Percentiles rank a stretch among this genome's conserved stretches.
These are phyloP conservation scores for Trematomus bernacchii DNA, from an alignment of 2,797 vertebrate species.

Conservation along the genomic window DNA sequence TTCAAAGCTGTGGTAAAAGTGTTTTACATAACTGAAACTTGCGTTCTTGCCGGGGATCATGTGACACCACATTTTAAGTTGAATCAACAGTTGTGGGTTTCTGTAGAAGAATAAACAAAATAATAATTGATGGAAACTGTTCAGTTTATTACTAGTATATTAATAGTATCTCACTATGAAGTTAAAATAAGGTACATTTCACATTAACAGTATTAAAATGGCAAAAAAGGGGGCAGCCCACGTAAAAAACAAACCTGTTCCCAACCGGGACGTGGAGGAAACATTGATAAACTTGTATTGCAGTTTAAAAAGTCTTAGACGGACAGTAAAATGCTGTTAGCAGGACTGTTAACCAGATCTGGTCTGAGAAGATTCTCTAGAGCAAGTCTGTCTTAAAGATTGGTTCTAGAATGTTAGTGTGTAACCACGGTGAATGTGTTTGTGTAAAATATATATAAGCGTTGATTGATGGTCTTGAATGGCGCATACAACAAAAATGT, in stretches of 20 bases:
- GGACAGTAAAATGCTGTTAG: neutral
- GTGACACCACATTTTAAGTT: neutral
- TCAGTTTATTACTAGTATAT: neutral
- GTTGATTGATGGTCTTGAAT: neutral
- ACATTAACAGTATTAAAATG: neutral
- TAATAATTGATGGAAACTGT: neutral
- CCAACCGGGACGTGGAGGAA: neutral
- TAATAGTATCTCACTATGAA: neutral
- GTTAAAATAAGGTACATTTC: neutral
- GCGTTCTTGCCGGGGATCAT: neutral
- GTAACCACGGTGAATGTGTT: neutral
- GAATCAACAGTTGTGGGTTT: neutral
- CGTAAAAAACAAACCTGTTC: slow-evolving; percentile 2
- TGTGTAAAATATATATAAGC: neutral
- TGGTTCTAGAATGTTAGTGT: neutral
- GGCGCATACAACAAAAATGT: neutral
- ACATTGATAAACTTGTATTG: too few species aligned
- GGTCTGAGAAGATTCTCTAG: too few species aligned
- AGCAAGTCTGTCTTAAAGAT: neutral
- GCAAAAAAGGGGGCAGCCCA: neutral
- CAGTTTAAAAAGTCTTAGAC: neutral
- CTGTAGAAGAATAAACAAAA: neutral
- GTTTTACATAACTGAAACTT: neutral
- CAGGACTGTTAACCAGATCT: too few species aligned
- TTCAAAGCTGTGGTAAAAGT: neutral